phyloP scores from a whole-genome alignment of 2,888 invertebrate genomes.

The Suillia variegata region DNA sequence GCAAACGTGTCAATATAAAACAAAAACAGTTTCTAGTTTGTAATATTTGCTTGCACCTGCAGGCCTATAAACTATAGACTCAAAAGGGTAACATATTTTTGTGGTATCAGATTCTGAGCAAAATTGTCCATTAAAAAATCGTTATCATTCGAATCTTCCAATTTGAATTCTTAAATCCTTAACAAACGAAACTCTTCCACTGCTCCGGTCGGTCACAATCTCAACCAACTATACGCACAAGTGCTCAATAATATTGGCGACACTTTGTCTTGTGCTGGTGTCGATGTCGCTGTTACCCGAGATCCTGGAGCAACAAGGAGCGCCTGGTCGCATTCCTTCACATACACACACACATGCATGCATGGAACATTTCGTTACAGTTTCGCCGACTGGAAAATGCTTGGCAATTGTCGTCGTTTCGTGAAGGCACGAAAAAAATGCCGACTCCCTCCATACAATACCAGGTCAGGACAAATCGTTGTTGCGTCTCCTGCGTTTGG shows the following conservation, averaged over 20 bases:
- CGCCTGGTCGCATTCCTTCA: not conserved
- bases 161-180: too few species aligned
- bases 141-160: too few species aligned
- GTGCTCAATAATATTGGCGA: slow-evolving; percentile 13
- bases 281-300: not conserved
- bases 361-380: not conserved
- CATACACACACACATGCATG: not conserved
- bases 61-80: too few species aligned
- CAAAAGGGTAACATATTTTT: too few species aligned
- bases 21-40: too few species aligned
- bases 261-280: not conserved
- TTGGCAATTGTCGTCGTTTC: not conserved
- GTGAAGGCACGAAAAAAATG: slow-evolving; percentile 8
- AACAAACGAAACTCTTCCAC: too few species aligned
- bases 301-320: too few species aligned
- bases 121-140: too few species aligned
- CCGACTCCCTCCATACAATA: not conserved
- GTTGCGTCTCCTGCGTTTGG: not conserved
- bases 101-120: too few species aligned
- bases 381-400: not conserved
- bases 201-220: slow-evolving; percentile 1
- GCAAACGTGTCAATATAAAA: too few species aligned
- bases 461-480: slow-evolving; percentile 17
- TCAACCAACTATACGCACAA: not conserved
- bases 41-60: too few species aligned